These are phyloP conservation scores for Venustaconcha ellipsiformis DNA, from an alignment of 1,140 invertebrate genomes.

Conservation along the genomic window DNA sequence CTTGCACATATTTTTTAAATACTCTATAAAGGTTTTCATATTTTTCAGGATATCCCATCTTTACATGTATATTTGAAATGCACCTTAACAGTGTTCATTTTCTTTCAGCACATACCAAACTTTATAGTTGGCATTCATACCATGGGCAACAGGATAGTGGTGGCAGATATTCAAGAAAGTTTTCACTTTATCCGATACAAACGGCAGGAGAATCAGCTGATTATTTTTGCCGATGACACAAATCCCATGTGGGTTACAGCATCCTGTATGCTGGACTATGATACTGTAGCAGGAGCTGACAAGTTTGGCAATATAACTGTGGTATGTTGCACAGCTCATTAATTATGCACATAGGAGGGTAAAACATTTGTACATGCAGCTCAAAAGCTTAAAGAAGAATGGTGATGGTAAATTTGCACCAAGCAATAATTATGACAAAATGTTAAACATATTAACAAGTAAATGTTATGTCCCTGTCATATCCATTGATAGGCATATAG, in stretches of 20 bases:
- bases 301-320: slow-evolving; percentile 99
- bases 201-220: slow-evolving; percentile 95
- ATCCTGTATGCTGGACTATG: slow-evolving; percentile 94
- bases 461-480: too few species aligned
- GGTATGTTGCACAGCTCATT: slow-evolving; percentile 71
- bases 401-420: too few species aligned
- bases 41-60: slow-evolving; percentile 90
- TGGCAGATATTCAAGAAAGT: slow-evolving; percentile 97
- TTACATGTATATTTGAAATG: slow-evolving; percentile 72
- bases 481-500: too few species aligned
- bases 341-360: too few species aligned
- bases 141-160: slow-evolving; percentile 93
- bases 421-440: too few species aligned
- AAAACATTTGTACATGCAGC: too few species aligned
- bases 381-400: too few species aligned
- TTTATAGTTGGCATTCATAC: slow-evolving; percentile 93
- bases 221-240: slow-evolving; percentile 98
- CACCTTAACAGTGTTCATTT: slow-evolving; percentile 7
- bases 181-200: slow-evolving; percentile 97
- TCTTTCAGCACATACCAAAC: slow-evolving; percentile 90
- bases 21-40: background rate
- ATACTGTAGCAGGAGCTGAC: slow-evolving; percentile 95
- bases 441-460: too few species aligned
- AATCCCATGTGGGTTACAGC: slow-evolving; percentile 96
- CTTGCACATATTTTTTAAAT: slow-evolving; percentile 73